Evolutionary conservation across 53 echinoderm and acorn worm species (phyloP), one percentile per base, ranked within the genome.

Genomic region (Henricia sp.): DNA sequence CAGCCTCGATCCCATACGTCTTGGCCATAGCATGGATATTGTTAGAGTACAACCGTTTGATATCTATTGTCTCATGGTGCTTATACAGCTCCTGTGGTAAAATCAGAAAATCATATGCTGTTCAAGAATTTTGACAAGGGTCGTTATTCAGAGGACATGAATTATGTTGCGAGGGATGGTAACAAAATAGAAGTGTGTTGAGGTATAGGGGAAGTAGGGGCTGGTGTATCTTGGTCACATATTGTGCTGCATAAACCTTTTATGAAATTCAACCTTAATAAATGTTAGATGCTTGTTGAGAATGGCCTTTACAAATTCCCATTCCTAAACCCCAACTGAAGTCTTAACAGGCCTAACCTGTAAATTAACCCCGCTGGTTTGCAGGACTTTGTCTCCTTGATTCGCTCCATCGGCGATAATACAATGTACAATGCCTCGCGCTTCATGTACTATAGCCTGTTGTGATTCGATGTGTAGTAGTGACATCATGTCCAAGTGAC

Each of bases 1-100:
- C 97, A 2, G 97, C 97, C 54, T 96, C 97, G 28, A 96, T 96
- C 12, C 97, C 97, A 37, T 91, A 99, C n/a, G 87, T 88, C 29
- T 87, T 85, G 17, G 99, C 99, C 94, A 99, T 94, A 1, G 99
- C 92, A 70, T 99, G 99, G 20, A 99, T 89, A 55, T 99, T 89
- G 70, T 99, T 99, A 38, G 88, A 92, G 82, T 99, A 99, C 20
- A 95, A 67, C 68, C 88, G 94, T 35, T 78, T 67, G 14, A 99
- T 77, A 40, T 94, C 88, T 9, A 99, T 51, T 19, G 94, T 68
- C 50, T 91, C 83, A 53, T 99, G 84, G 73, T 85, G 84, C 46
- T 86, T 84, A 74, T 90, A 97, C 75, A 94, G 63, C 69, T 92
- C 89, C 94, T 94, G 86, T 32, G 73, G 84, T 66, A n/a, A n/a